phyloP scores from a whole-genome alignment of 2,888 invertebrate species.

The Sminthurinus aureus region DNA sequence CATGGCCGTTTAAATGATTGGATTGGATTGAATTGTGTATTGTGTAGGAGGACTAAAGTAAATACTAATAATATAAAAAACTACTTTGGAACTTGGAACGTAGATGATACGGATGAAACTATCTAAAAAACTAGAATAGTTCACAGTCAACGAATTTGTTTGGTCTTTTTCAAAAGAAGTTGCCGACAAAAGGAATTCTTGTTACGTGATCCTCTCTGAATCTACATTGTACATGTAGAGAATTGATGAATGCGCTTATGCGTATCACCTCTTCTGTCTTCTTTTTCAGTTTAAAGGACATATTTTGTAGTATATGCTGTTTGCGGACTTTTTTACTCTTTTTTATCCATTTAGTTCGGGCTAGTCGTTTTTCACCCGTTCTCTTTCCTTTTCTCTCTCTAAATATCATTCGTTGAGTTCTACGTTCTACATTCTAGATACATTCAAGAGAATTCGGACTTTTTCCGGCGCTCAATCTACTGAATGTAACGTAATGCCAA shows the following conservation, averaged over 20 bases:
- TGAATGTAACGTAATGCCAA: conserved; percentile 38
- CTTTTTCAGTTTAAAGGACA: conserved; percentile 8
- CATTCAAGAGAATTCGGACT: not conserved
- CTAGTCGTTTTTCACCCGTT: not conserved
- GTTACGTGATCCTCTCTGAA: conserved; percentile 31
- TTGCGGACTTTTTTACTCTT: not conserved
- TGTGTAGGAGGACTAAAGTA: conserved; percentile 21
- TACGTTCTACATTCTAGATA: not conserved
- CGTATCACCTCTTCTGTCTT: not conserved
- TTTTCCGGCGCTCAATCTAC: conserved; percentile 30
- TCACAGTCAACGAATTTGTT: conserved; percentile 16
- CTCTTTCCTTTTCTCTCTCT: too few relatives aligned
- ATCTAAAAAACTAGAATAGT: not conserved
- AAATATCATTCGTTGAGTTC: too few relatives aligned
- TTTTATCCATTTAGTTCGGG: conserved; percentile 10
- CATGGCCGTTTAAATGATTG: too few relatives aligned
- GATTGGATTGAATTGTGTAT: too few relatives aligned
- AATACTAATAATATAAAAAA: conserved; percentile 7
- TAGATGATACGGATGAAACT: conserved; percentile 12
- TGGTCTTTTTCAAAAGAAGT: conserved; percentile 28
- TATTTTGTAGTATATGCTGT: conserved; percentile 24
- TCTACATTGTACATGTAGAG: conserved; percentile 12
- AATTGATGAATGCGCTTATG: conserved; percentile 2
- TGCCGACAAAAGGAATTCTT: conserved; percentile 38
- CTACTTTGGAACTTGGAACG: not conserved